phyloP scores from a whole-genome alignment of 2,113 vertebrate genomes.

The Falcunculus frontatus region DNA sequence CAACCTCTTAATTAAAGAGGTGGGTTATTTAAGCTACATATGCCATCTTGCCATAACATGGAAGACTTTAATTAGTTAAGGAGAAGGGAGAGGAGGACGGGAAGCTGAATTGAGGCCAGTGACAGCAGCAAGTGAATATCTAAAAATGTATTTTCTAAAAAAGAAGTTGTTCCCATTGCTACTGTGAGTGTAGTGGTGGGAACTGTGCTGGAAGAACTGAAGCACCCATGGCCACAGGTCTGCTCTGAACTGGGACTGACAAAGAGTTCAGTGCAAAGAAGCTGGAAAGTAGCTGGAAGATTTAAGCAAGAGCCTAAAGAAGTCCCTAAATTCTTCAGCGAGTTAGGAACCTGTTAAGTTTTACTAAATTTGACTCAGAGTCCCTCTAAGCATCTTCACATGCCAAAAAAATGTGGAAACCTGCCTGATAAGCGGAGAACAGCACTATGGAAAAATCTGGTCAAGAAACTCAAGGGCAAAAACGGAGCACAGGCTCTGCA shows the following conservation, averaged over 20 bases:
- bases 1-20: conserved; percentile 32
- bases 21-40: conserved; percentile 24
- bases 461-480: not conserved
- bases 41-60: not conserved
- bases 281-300: not conserved
- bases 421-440: not conserved
- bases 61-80: conserved; percentile 48
- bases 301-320: not conserved
- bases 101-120: not conserved
- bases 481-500: not conserved
- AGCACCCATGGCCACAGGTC: not conserved
- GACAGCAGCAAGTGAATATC: not conserved
- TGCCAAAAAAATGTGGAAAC: not conserved
- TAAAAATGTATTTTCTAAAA: not conserved
- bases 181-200: not conserved
- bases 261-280: not conserved
- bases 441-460: not conserved
- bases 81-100: not conserved
- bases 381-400: not conserved
- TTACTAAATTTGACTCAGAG: not conserved
- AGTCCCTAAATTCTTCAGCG: not conserved
- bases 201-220: not conserved
- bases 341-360: not conserved
- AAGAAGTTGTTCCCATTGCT: not conserved
- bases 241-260: not conserved